phyloP scores from a whole-genome alignment of 2,888 invertebrate genomes.

The Lapara coniferarum region DNA sequence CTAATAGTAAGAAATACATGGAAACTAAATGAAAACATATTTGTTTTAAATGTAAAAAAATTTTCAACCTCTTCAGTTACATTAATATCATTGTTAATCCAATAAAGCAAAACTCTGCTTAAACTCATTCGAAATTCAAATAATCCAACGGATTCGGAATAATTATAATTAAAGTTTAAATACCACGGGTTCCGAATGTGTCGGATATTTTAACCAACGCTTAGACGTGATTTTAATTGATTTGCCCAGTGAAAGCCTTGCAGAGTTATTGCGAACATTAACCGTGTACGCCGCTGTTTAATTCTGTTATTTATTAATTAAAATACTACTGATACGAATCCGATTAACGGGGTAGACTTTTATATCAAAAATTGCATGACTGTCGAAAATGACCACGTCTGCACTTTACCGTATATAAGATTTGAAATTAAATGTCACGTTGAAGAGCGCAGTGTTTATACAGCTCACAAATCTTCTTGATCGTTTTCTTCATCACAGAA shows the following conservation, averaged over 20 bases:
- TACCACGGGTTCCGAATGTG: neutral
- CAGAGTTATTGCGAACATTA: slow-evolving; percentile 46
- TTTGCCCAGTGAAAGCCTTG: slow-evolving; percentile 51
- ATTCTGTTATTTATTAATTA: slow-evolving; percentile 43
- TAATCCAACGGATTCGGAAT: no score
- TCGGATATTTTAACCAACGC: slow-evolving; percentile 2
- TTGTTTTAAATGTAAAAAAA: no score
- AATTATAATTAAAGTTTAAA: slow-evolving; percentile 9
- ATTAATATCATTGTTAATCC: no score
- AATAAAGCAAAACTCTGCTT: no score
- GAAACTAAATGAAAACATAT: no score
- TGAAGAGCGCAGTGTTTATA: no score
- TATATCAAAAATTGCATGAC: neutral
- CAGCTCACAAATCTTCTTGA: no score
- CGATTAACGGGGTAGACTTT: neutral
- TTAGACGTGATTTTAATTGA: slow-evolving; percentile 43
- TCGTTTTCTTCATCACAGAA: no score
- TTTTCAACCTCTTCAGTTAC: no score
- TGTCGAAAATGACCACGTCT: neutral
- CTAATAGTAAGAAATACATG: no score
- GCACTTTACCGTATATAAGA: neutral
- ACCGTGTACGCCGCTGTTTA: slow-evolving; percentile 32
- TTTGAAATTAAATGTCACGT: no score
- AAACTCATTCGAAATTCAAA: no score
- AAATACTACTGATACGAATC: slow-evolving; percentile 32